phyloP scores from a whole-genome alignment of 2,113 vertebrate genomes.

The Synchiropus splendidus region DNA sequence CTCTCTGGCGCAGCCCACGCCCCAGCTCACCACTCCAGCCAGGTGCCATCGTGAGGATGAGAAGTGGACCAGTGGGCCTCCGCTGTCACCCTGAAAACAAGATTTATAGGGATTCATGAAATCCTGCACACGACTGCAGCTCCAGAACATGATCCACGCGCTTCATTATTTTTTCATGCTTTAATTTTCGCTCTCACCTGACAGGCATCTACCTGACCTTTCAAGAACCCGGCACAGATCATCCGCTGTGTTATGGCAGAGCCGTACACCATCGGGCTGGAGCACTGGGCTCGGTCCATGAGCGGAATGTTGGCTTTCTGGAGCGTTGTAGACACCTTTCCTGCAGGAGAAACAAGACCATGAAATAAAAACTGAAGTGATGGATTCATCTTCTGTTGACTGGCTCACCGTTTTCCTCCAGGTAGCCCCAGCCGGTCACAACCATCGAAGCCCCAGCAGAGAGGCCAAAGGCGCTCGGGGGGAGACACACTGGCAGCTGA shows the following conservation, averaged over 20 bases:
- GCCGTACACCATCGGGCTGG: slow-evolving; percentile 62
- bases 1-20: slow-evolving; percentile 73
- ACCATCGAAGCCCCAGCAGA: slow-evolving; percentile 27
- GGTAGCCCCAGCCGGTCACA: slow-evolving; percentile 84
- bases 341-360: slow-evolving; percentile 45
- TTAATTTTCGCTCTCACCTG: slow-evolving; percentile 70
- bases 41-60: slow-evolving; percentile 58
- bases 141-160: no score
- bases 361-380: neutral
- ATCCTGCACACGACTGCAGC: no score
- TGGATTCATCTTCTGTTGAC: neutral
- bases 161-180: neutral
- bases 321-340: slow-evolving; percentile 66
- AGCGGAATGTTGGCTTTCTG: slow-evolving; percentile 71
- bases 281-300: slow-evolving; percentile 62
- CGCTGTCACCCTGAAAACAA: slow-evolving; percentile 79
- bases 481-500: slow-evolving; percentile 76
- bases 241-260: slow-evolving; percentile 66
- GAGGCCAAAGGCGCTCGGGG: slow-evolving; percentile 68
- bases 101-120: no score
- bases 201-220: slow-evolving; percentile 79
- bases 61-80: slow-evolving; percentile 75
- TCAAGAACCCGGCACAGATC: slow-evolving; percentile 76
- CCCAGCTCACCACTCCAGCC: slow-evolving; percentile 88
- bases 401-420: slow-evolving; percentile 48